Percentiles rank a stretch among this genome's conserved stretches.
Conservation (phyloP, 2,797 vertebrate genomes). For the Odontamblyopus lacepedii region DNA sequence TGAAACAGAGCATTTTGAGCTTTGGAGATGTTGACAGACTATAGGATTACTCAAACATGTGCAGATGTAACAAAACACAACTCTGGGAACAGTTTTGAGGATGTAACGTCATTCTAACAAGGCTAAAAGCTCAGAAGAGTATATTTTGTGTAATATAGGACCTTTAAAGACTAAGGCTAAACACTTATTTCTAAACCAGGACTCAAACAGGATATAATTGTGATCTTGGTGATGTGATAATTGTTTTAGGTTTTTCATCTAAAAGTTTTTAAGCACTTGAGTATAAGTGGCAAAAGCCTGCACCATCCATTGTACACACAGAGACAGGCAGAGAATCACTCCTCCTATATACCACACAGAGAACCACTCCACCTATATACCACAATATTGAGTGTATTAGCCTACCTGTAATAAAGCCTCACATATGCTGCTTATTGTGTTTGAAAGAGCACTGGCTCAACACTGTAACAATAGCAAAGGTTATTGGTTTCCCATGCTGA, state of each 20-base stretch:
- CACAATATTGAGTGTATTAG: background rate
- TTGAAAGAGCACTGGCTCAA: background rate
- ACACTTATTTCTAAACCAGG: background rate
- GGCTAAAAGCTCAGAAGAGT: too few species aligned
- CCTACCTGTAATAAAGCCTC: background rate
- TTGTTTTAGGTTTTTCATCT: background rate
- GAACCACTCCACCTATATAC: background rate
- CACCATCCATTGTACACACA: background rate
- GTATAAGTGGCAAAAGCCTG: too few species aligned
- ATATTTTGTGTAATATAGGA: too few species aligned
- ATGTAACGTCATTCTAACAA: too few species aligned
- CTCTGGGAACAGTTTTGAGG: too few species aligned
- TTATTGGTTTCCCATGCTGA: slow-evolving; percentile 15
- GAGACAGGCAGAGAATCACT: background rate
- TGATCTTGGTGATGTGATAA: too few species aligned
- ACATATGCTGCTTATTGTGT: background rate
- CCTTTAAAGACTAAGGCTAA: too few species aligned
- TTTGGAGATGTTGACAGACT: too few species aligned
- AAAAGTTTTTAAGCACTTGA: background rate
- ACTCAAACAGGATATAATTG: background rate
- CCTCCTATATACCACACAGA: background rate
- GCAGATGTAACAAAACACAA: too few species aligned
- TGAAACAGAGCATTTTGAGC: too few species aligned
- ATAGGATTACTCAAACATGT: too few species aligned
- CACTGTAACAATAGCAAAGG: background rate